Conservation (phyloP, 2,113 vertebrate species). For the Gallinago undulata region DNA sequence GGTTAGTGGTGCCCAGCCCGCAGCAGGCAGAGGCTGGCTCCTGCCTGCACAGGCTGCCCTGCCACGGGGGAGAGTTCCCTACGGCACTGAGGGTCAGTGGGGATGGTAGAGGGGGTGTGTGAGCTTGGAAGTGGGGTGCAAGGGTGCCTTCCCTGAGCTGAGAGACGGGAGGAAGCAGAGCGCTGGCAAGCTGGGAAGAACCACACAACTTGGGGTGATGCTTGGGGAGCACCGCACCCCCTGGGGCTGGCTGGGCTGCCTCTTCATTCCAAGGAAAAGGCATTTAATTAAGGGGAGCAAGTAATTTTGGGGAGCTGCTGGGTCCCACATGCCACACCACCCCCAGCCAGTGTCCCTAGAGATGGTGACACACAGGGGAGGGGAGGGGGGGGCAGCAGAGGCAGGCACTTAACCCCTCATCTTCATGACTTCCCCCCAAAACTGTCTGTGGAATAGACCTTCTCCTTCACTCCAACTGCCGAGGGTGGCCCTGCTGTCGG, state of each 20-base stretch:
- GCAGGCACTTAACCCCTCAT: background rate
- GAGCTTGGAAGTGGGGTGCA: background rate
- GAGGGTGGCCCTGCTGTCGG: accelerated
- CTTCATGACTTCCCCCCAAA: background rate
- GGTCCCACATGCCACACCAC: background rate
- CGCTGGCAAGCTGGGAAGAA: background rate
- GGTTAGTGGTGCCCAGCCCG: background rate
- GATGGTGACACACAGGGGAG: accelerated
- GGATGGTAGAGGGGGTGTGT: accelerated
- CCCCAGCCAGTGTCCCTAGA: accelerated
- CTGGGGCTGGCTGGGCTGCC: background rate
- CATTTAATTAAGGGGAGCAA: background rate
- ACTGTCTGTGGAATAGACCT: background rate
- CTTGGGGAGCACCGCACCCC: background rate
- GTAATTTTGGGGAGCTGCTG: accelerated
- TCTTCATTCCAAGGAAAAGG: background rate
- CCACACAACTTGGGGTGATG: accelerated
- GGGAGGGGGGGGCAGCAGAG: background rate
- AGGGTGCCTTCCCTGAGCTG: background rate
- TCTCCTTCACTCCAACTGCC: background rate
- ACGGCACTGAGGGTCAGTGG: accelerated
- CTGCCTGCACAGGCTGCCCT: background rate
- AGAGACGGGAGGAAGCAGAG: background rate
- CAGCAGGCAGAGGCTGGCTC: background rate
- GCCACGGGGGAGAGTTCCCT: accelerated